Evolutionary conservation across 2,888 invertebrate genomes (phyloP).

Genomic region (Hypsopygia costalis): DNA sequence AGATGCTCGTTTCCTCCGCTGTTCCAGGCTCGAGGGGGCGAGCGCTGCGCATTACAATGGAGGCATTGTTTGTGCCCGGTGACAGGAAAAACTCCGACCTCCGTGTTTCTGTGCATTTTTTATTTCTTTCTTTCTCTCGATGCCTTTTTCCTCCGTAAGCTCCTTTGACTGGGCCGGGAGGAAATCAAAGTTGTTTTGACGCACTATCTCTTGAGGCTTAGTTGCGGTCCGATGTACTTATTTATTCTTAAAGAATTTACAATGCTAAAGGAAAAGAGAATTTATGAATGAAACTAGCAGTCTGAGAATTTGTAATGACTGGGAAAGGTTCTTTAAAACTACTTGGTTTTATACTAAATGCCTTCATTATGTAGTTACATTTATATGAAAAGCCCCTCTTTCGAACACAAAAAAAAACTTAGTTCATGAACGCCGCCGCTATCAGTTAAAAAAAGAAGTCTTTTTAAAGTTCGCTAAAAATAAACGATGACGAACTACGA

Average conservation of each 20-base stretch:
- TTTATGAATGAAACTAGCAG: too few relatives aligned
- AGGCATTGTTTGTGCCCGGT: slow-evolving; percentile 78
- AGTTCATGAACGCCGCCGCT: too few relatives aligned
- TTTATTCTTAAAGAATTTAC: slow-evolving; percentile 7
- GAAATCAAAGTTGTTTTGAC: slow-evolving; percentile 69
- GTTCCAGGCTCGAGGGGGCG: slow-evolving; percentile 37
- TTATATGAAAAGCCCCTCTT: too few relatives aligned
- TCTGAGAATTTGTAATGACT: too few relatives aligned
- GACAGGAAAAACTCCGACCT: slow-evolving; percentile 80
- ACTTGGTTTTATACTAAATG: too few relatives aligned
- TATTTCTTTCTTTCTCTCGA: slow-evolving; percentile 64
- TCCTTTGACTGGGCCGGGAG: slow-evolving; percentile 62
- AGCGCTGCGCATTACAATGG: slow-evolving; percentile 56
- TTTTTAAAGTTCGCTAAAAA: too few relatives aligned
- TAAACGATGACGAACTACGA: too few relatives aligned
- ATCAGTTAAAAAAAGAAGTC: too few relatives aligned
- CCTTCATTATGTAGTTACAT: too few relatives aligned
- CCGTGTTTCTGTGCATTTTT: slow-evolving; percentile 79
- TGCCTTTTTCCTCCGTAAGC: slow-evolving; percentile 54
- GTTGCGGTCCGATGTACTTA: slow-evolving; percentile 8
- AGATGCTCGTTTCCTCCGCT: slow-evolving; percentile 76
- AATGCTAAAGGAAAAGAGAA: too few relatives aligned
- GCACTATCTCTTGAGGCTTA: slow-evolving; percentile 26
- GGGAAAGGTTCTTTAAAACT: too few relatives aligned
- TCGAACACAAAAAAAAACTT: too few relatives aligned